A percentile compares a stretch with the other conserved stretches of the same genome.
Conservation (phyloP, 2,797 vertebrate genomes). For the Catostomus latipinnis region DNA sequence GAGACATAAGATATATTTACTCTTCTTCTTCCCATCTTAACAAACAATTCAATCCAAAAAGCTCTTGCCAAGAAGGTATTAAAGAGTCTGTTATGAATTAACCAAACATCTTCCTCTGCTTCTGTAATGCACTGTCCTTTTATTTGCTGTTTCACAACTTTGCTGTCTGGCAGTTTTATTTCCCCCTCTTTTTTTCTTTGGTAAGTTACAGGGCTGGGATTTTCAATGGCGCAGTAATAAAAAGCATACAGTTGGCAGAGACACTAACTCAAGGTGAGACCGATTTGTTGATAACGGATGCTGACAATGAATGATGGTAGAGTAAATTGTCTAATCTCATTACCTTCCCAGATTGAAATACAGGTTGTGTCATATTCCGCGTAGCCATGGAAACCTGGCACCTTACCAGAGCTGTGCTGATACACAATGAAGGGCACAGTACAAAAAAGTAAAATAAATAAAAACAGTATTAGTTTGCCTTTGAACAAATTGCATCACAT, state of each 20-base stretch:
- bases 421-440: constrained; percentile 35
- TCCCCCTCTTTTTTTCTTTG: constrained; percentile 10
- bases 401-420: constrained; percentile 57
- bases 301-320: constrained; percentile 82
- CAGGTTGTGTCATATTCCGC: constrained; percentile 75
- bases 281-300: constrained; percentile 77
- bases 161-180: constrained; percentile 40
- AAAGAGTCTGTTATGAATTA: constrained; percentile 11
- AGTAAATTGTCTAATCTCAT: constrained; percentile 76
- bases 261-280: constrained; percentile 78
- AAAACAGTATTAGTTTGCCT: constrained; percentile 40
- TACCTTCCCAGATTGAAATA: constrained; percentile 83
- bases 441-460: constrained; percentile 48
- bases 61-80: neutral
- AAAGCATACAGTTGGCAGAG: constrained; percentile 63
- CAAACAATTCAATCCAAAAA: constrained; percentile 1
- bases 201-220: constrained; percentile 62
- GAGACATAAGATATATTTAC: neutral
- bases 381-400: constrained; percentile 76
- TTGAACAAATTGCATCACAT: constrained; percentile 35
- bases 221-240: constrained; percentile 60
- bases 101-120: constrained; percentile 9
- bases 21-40: constrained; percentile 4
- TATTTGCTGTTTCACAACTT: constrained; percentile 21
- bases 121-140: constrained; percentile 37